Conservation (phyloP, 1,140 invertebrate genomes). For the Trypoxylus dichotomus region DNA sequence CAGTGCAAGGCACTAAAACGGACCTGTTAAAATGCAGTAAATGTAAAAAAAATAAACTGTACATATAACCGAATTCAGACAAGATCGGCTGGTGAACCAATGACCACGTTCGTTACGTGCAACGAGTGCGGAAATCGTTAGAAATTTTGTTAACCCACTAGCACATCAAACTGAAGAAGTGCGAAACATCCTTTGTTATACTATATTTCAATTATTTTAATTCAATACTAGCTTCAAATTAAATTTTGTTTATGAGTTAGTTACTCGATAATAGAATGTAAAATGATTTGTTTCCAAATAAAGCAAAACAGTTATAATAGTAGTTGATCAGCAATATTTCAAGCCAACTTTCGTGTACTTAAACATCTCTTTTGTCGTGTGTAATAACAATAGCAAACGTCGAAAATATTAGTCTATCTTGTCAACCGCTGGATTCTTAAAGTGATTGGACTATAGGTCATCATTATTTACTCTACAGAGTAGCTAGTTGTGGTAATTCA, state of each 20-base stretch:
- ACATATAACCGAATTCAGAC: conserved; percentile 98
- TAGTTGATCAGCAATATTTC: too few species aligned
- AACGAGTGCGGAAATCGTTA: conserved; percentile 98
- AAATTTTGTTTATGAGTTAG: background rate
- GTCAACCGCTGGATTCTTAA: too few species aligned
- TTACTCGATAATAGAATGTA: background rate
- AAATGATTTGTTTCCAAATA: background rate
- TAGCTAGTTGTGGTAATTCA: too few species aligned
- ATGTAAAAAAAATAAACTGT: conserved; percentile 91
- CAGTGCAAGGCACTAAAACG: conserved; percentile 83
- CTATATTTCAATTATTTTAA: background rate
- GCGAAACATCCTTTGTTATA: background rate
- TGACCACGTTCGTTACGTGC: conserved; percentile 99
- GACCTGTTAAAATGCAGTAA: conserved; percentile 97
- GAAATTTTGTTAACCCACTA: conserved; percentile 85
- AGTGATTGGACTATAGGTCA: too few species aligned
- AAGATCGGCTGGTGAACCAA: conserved; percentile 98
- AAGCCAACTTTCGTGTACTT: too few species aligned
- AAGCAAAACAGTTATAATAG: background rate
- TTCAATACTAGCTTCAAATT: background rate
- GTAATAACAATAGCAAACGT: too few species aligned
- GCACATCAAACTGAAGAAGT: background rate
- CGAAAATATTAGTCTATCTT: too few species aligned
- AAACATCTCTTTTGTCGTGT: too few species aligned
- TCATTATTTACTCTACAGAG: too few species aligned